A percentile compares a stretch with the other conserved stretches of the same genome.
Evolutionary conservation across 2,888 invertebrate genomes (phyloP).

Genomic region (Lobophora halterata): DNA sequence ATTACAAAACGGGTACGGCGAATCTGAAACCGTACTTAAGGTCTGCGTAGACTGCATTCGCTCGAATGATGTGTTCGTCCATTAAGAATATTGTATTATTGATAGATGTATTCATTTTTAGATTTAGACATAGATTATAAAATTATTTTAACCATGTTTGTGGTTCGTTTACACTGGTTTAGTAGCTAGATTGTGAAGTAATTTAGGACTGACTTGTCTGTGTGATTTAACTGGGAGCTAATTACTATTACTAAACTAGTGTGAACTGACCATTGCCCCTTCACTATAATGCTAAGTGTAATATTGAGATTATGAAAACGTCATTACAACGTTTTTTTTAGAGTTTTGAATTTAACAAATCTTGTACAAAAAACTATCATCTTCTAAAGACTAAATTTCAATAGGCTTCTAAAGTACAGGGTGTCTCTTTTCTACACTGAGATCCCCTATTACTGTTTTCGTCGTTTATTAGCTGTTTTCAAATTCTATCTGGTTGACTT

Average conservation of each 20-base stretch:
- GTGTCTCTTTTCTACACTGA: too few species aligned
- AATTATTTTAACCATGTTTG: slow-evolving; percentile 8
- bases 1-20: too few species aligned
- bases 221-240: too few species aligned
- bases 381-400: slow-evolving; percentile 42
- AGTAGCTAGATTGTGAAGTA: slow-evolving; percentile 7
- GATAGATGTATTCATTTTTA: slow-evolving; percentile 64
- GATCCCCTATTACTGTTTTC: too few species aligned
- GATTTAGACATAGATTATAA: slow-evolving; percentile 20
- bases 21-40: too few species aligned
- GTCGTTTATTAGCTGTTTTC: slow-evolving; percentile 68
- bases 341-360: slow-evolving; percentile 37
- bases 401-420: slow-evolving; percentile 52
- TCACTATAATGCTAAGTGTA: slow-evolving; percentile 8
- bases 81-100: slow-evolving; percentile 63
- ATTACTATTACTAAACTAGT: slow-evolving; percentile 2
- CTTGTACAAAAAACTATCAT: slow-evolving; percentile 43
- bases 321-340: slow-evolving; percentile 31
- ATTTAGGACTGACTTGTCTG: too few species aligned
- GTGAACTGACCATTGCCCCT: slow-evolving; percentile 9
- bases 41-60: slow-evolving; percentile 76
- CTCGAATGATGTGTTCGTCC: slow-evolving; percentile 79
- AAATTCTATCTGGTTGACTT: slow-evolving; percentile 75
- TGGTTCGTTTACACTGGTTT: slow-evolving; percentile 21
- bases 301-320: slow-evolving; percentile 18